Percentiles rank a stretch among this genome's conserved stretches.
These are phyloP conservation scores for Trissolcus japonicus DNA, from an alignment of 2,888 invertebrate species.

Conservation along the genomic window DNA sequence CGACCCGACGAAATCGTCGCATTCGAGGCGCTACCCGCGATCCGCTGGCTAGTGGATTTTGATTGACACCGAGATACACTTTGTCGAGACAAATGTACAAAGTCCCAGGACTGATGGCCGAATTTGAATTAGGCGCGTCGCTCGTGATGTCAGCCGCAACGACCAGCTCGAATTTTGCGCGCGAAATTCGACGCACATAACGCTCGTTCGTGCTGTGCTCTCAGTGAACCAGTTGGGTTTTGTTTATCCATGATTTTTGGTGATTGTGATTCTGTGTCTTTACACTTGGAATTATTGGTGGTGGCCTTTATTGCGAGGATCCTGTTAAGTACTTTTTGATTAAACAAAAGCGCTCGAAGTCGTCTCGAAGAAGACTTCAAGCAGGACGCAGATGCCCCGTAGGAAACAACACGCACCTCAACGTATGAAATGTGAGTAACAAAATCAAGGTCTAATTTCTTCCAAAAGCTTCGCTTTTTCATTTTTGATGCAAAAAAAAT, in stretches of 20 bases:
- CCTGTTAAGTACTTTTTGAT: conserved; percentile 28
- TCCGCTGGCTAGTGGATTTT: conserved; percentile 9
- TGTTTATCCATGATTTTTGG: conserved; percentile 28
- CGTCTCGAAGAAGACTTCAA: conserved; percentile 63
- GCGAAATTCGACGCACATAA: conserved; percentile 30
- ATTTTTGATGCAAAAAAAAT: background rate
- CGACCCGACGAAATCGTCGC: conserved; percentile 3
- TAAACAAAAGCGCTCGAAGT: conserved; percentile 66
- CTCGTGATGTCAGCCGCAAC: conserved; percentile 27
- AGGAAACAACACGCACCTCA: conserved; percentile 79
- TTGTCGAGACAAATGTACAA: background rate
- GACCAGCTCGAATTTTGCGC: conserved; percentile 31
- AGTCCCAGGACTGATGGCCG: conserved; percentile 36
- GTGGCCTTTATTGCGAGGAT: conserved; percentile 12
- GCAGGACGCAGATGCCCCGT: conserved; percentile 77
- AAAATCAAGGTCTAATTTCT: too few species aligned
- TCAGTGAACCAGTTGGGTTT: conserved; percentile 24
- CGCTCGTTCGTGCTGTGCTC: conserved; percentile 12
- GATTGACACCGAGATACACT: background rate
- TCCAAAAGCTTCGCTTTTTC: background rate
- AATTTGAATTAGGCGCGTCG: conserved; percentile 45
- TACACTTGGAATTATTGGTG: conserved; percentile 9
- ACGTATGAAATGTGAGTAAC: conserved; percentile 78
- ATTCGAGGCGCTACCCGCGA: conserved; percentile 3
- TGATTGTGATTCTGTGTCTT: conserved; percentile 35